Percentiles rank a stretch among this genome's conserved stretches.
These are phyloP conservation scores for Thaumatotibia leucotreta DNA, from an alignment of 1,140 invertebrate species.

Conservation along the genomic window DNA sequence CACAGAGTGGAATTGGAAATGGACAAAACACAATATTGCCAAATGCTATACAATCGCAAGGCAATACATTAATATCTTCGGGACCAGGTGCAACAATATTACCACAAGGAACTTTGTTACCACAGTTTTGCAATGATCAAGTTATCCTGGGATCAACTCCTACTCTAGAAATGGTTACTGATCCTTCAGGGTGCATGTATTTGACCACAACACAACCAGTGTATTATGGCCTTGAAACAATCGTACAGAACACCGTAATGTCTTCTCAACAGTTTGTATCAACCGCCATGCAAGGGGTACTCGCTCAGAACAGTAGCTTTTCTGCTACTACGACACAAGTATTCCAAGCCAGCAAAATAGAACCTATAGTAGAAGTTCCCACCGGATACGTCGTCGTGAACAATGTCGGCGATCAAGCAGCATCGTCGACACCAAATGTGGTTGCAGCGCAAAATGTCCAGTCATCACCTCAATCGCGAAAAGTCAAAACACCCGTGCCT, in stretches of 20 bases:
- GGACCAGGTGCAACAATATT: constrained; percentile 69
- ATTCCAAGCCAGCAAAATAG: constrained; percentile 88
- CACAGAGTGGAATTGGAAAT: constrained; percentile 68
- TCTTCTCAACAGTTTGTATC: constrained; percentile 89
- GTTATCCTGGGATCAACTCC: constrained; percentile 81
- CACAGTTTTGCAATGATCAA: constrained; percentile 80
- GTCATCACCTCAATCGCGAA: constrained; percentile 54
- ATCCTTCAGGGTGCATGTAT: constrained; percentile 82
- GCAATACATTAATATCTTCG: constrained; percentile 67
- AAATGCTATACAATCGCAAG: constrained; percentile 66
- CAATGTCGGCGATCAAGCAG: constrained; percentile 71
- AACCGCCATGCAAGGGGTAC: constrained; percentile 84
- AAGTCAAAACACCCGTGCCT: constrained; percentile 63
- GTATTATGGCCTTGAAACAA: constrained; percentile 88
- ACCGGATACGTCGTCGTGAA: constrained; percentile 85
- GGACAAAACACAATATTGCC: constrained; percentile 71
- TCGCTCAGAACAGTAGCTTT: constrained; percentile 87
- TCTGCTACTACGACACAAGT: constrained; percentile 88
- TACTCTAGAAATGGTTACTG: constrained; percentile 82
- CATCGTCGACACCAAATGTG: constrained; percentile 54
- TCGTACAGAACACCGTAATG: constrained; percentile 91
- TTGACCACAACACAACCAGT: constrained; percentile 83
- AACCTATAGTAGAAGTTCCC: constrained; percentile 85
- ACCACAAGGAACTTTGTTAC: constrained; percentile 81
- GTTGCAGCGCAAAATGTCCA: constrained; percentile 62